Percentiles rank a stretch among this genome's conserved stretches.
These are phyloP conservation scores for Ceratosolen solmsi DNA, from an alignment of 1,140 invertebrate genomes.

Conservation along the genomic window DNA sequence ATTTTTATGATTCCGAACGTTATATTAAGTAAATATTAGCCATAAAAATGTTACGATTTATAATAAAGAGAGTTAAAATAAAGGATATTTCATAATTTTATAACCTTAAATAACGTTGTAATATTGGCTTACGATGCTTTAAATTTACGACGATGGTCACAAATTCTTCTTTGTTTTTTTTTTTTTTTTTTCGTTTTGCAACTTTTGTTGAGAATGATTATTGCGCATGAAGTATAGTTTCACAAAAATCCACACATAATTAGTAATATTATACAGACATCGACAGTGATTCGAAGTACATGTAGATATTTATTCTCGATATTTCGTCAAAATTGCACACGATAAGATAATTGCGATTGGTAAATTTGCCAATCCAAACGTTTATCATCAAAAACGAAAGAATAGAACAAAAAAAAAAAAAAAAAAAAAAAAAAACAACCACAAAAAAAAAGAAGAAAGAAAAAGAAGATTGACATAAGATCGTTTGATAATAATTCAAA, in stretches of 20 bases:
- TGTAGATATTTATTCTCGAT: background rate
- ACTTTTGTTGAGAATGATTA: background rate
- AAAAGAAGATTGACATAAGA: too few relatives aligned
- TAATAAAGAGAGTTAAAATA: slow-evolving; percentile 9
- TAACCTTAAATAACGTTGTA: slow-evolving; percentile 26
- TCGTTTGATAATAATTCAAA: background rate
- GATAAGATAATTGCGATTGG: background rate
- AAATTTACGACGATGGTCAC: background rate
- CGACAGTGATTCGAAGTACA: background rate
- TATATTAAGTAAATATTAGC: slow-evolving; percentile 13
- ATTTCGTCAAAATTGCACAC: background rate
- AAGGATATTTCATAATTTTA: background rate
- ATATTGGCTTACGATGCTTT: slow-evolving; percentile 47
- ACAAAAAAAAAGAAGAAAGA: too few relatives aligned
- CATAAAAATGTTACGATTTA: slow-evolving; percentile 18
- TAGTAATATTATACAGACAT: background rate
- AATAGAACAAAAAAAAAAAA: too few relatives aligned
- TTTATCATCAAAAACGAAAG: background rate
- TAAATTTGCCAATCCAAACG: background rate
- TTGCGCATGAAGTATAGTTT: background rate
- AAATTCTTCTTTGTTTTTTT: background rate
- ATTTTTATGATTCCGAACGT: background rate
- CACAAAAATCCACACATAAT: background rate
- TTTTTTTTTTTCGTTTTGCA: background rate
- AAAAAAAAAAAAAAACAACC: too few relatives aligned